Evolutionary conservation across 2,888 invertebrate genomes (phyloP), one percentile per base, ranked within the genome.

Genomic region (Geotrupes spiniger): DNA sequence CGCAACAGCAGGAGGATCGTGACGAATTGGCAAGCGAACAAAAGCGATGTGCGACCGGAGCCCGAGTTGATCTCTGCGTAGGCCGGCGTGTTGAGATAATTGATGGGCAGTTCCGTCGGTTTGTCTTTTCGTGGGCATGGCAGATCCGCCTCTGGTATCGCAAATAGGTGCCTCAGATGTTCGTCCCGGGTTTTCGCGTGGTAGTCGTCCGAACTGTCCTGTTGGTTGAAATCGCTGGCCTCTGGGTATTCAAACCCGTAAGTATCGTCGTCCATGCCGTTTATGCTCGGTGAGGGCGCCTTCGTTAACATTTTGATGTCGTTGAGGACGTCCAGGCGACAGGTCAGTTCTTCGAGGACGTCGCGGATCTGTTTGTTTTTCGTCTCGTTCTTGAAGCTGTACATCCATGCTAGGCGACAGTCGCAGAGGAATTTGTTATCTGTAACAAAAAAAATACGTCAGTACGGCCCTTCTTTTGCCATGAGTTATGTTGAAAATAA

Each of bases 341-440:
- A 90, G 49, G 82, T 83, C 57, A 89, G 78, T 51, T 83, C 79
- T 61, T 87, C 86, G 42, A 90, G 75, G 25, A 83, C 81, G 58
- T 81, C 80, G 58, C 79, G 81, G 55, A 88, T 80, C 62, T 81
- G 80, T 59, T 78, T 76, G 68, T 85, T 87, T 69, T 82, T 81
- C 56, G 90, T 89, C 59, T 87, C 87, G 71, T 86, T 84, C 52
- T 82, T 79, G 51, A 91, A 74, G 36, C 77, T 77, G 73, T 85
- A 85, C 74, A 90, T 82, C 91, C 91, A 91, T 59, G 83, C 81
- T 59, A 91, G 75, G 57, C 87, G 83, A 71, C 90, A 90, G 77
- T 90, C 89, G 74, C 91, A 92, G 61, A 83, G 79, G 73, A 91
- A 85, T 70, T 82, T 83, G 76, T 91, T 92, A 63, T 85, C 91